Base-by-base conservation (phyloP, 2,888 invertebrate genomes). In the Parelbella ahira region DNA sequence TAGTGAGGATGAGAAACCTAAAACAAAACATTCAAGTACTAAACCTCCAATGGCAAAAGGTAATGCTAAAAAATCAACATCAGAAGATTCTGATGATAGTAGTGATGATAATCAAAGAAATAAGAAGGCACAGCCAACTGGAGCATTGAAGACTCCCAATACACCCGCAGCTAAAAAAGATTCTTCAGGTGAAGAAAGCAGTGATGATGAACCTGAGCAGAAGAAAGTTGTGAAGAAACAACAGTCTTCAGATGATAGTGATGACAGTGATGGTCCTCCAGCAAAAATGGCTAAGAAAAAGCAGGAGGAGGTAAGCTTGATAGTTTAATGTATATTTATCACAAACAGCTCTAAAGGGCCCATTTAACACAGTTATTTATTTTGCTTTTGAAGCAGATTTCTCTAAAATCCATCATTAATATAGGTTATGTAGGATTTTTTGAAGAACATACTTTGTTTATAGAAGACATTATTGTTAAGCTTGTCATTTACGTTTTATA, bases 61-160 rank as follows among this genome's bases (percentile, higher is more conserved):
- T 46, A 44, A 25, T 49, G 29, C 29, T 58, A 56, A 57, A 37
- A 59, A 64, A 12, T 63, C 69, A 4, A 69, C 72, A 33, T 63
- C 62, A 15, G 68, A 65, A 27, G 79, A 78, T 23, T 71, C 68
- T 58, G 66, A 65, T 37, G 56, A 61, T 18, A 57, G 56, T 36
- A 65, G 63, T 57, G 69, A 70, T 43, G 63, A 68, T 12, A 76
- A 79, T 42, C 84, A 87, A 29, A 73, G 73, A 15, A 71, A 69
- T 12, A 68, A 69, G 48, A 51, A 51, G 30, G 48, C 51, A 39
- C 18, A 42, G 18, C 42, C 44, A 13, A 54, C 30, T 9, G 57
- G 3, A 42, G 37, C 53, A 8, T 55, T 48, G 37, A 51, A 58
- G 19, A 37, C 52, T 2, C 46, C 52, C 5, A 63, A 61, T n/a